These are phyloP conservation scores for Sarcophaga subvicina DNA, from an alignment of 2,888 invertebrate genomes.

Conservation along the genomic window DNA sequence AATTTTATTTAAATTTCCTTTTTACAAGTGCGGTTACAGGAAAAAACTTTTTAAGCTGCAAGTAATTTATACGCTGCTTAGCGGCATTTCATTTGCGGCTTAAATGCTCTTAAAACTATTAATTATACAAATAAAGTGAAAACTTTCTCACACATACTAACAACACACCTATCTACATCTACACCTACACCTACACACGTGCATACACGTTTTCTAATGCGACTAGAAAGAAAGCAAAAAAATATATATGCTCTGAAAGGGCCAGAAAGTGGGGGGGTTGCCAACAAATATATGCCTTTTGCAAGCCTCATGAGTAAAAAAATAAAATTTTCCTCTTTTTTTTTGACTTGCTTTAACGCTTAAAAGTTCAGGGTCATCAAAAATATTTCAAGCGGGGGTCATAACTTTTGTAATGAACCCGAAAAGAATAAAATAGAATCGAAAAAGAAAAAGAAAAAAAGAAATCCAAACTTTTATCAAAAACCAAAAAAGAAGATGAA, in stretches of 20 bases:
- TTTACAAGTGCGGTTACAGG: neutral
- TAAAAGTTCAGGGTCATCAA: slow-evolving; percentile 51
- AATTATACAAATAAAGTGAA: neutral
- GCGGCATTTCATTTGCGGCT: neutral
- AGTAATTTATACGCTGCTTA: neutral
- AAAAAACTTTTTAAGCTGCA: neutral
- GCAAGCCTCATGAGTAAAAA: neutral
- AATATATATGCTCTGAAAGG: too few species aligned
- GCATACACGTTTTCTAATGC: too few species aligned
- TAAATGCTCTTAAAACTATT: neutral
- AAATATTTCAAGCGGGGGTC: slow-evolving; percentile 21
- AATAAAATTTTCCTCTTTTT: neutral
- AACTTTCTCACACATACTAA: neutral
- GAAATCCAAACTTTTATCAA: slow-evolving; percentile 24
- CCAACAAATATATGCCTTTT: too few species aligned
- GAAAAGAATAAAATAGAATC: slow-evolving; percentile 24
- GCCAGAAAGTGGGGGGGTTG: too few species aligned
- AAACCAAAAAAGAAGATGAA: slow-evolving; percentile 15
- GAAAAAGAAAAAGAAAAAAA: slow-evolving; percentile 18
- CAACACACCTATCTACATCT: neutral
- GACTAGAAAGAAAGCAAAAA: too few species aligned
- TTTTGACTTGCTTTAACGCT: slow-evolving; percentile 8
- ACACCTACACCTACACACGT: too few species aligned
- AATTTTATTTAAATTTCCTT: too few species aligned
- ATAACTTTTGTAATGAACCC: slow-evolving; percentile 40